Conservation (phyloP, 2,113 vertebrate genomes). For the Serilophus lunatus region DNA sequence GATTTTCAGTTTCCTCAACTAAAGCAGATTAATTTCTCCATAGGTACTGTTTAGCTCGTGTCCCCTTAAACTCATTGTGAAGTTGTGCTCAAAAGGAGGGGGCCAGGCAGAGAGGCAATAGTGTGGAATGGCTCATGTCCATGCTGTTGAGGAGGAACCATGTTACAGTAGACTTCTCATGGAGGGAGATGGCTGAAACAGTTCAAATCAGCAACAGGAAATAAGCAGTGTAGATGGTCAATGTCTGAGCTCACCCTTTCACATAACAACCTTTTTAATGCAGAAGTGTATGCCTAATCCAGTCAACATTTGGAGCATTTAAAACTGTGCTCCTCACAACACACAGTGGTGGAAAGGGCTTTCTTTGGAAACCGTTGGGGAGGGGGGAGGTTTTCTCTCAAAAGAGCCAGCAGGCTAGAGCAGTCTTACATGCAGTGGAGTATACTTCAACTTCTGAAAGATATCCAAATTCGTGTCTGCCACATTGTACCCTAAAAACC, state of each 20-base stretch:
- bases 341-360: background rate
- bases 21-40: background rate
- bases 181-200: background rate
- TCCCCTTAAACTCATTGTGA: background rate
- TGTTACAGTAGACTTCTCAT: background rate
- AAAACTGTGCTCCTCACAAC: background rate
- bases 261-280: background rate
- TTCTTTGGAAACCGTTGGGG: background rate
- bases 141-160: background rate
- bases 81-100: background rate
- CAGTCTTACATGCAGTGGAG: background rate
- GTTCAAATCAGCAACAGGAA: background rate
- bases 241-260: background rate
- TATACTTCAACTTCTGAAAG: background rate
- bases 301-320: background rate
- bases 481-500: background rate
- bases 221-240: background rate
- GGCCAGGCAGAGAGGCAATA: accelerated
- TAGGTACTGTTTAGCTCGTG: background rate
- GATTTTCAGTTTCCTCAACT: background rate
- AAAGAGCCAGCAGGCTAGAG: background rate
- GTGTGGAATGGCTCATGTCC: background rate
- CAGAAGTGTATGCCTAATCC: background rate
- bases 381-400: background rate
- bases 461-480: background rate